Base-by-base conservation (phyloP, 1,140 invertebrate genomes). In the Pseudomyrmex pallidus region DNA sequence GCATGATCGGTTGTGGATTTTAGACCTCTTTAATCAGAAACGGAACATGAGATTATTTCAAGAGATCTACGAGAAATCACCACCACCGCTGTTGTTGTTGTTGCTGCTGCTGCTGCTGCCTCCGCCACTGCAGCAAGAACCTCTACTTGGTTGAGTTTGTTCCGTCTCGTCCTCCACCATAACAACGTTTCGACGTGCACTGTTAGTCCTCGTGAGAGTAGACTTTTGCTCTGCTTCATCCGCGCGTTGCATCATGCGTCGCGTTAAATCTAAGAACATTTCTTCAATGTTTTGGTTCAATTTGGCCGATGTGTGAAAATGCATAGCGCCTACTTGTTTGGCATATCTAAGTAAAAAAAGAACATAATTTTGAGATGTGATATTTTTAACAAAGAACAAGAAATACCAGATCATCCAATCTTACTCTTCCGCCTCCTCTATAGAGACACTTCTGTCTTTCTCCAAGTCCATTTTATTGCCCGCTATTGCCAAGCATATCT, bases 391-490 rank as follows among this genome's bases (percentile, higher is more conserved):
- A 7, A 35, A 7, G 4, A 35, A 35, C 35, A 35, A 35, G 5
- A 74, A 15, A 1, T 25, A n/a, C 44, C 76, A 85, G 82, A 57
- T 17, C 10, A 0, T 57, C 20, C 61, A 17, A 96, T n/a, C 96
- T 96, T 95, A 99, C 97, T 96, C 95, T 95, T 98, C 97, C 12
- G 98, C 99, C 93, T 98, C 97, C 90, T 98, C 96, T 7, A 97
- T 93, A 22, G 95, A 94, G 20, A 99, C 98, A 89, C 96, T 97
- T 89, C 98, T 95, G 70, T 99, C 97, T 91, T 97, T 97, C 92
- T 99, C 98, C 90, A 99, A 95, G 95, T 99, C 99, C 91, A 97
- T 96, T 96, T 99, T 99, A 94, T 99, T 99, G 62, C 99, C 99
- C 84, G 98, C 98, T 93, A 99, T 99, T 64, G 97, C 96, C 54